Evolutionary conservation across 2,888 invertebrate species (phyloP).

Genomic region (Nemoura dubitans): DNA sequence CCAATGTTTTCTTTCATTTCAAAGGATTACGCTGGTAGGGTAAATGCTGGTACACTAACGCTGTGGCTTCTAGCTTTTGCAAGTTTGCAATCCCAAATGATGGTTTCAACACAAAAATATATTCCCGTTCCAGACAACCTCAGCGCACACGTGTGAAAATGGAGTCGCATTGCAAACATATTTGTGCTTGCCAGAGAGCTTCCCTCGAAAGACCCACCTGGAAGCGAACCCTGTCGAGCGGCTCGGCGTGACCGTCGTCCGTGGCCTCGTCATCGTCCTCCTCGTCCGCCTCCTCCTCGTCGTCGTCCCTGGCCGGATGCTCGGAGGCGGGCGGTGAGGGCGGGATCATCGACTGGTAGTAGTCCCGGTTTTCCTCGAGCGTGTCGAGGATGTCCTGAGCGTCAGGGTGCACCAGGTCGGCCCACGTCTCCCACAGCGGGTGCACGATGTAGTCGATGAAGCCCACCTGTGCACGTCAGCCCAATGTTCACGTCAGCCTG

Average conservation of each 20-base stretch:
- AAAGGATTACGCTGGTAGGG: too few relatives aligned
- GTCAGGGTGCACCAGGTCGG: slow-evolving; percentile 97
- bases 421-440: slow-evolving; percentile 99
- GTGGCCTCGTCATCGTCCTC: slow-evolving; percentile 46
- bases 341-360: slow-evolving; percentile 95
- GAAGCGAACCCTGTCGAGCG: slow-evolving; percentile 63
- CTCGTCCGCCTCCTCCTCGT: slow-evolving; percentile 62
- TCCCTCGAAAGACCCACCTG: slow-evolving; percentile 65
- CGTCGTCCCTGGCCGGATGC: slow-evolving; percentile 64
- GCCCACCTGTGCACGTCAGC: slow-evolving; percentile 74
- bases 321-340: slow-evolving; percentile 80
- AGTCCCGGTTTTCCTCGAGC: slow-evolving; percentile 97
- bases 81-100: too few relatives aligned
- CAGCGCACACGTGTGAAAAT: too few relatives aligned
- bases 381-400: slow-evolving; percentile 98
- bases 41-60: too few relatives aligned
- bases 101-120: too few relatives aligned
- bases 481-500: too few relatives aligned
- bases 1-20: too few relatives aligned
- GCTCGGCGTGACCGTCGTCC: slow-evolving; percentile 41
- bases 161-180: too few relatives aligned
- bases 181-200: too few relatives aligned
- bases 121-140: too few relatives aligned
- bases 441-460: slow-evolving; percentile 99
- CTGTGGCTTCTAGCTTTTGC: too few relatives aligned